These are phyloP conservation scores for Drosophila mettleri DNA, from an alignment of 2,888 invertebrate genomes.

Conservation along the genomic window DNA sequence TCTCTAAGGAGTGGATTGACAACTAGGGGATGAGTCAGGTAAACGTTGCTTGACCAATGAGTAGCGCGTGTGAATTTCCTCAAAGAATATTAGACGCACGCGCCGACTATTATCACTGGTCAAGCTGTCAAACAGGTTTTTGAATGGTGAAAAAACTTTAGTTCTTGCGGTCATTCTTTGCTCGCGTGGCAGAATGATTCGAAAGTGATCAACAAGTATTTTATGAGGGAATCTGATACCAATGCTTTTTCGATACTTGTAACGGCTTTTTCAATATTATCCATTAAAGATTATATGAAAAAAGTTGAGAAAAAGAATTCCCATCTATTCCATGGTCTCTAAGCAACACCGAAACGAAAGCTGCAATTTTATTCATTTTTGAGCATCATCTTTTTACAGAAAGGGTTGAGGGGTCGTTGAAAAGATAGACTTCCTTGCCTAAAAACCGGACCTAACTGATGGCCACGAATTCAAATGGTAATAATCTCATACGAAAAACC, in stretches of 20 bases:
- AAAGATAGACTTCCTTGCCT: conserved; percentile 54
- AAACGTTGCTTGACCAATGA: conserved; percentile 66
- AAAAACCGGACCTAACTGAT: conserved; percentile 76
- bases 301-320: conserved; percentile 63
- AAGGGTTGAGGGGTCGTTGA: conserved; percentile 72
- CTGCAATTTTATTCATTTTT: conserved; percentile 73
- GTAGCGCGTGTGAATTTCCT: conserved; percentile 45
- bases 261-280: conserved; percentile 67
- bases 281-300: conserved; percentile 25
- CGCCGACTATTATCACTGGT: conserved; percentile 34
- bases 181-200: conserved; percentile 55
- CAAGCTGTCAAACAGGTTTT: conserved; percentile 69
- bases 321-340: conserved; percentile 54
- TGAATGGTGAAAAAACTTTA: conserved; percentile 36
- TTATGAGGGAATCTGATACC: neutral
- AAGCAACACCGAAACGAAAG: conserved; percentile 55
- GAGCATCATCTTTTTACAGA: conserved; percentile 59
- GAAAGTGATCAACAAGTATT: conserved; percentile 45
- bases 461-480: conserved; percentile 65
- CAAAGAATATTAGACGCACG: conserved; percentile 40
- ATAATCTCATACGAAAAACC: conserved; percentile 64
- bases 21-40: conserved; percentile 36
- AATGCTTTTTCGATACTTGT: conserved; percentile 39
- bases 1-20: conserved; percentile 29
- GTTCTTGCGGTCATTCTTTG: conserved; percentile 41